Conservation (phyloP, 2,113 vertebrate genomes). For the Gasterosteus nipponicus region DNA sequence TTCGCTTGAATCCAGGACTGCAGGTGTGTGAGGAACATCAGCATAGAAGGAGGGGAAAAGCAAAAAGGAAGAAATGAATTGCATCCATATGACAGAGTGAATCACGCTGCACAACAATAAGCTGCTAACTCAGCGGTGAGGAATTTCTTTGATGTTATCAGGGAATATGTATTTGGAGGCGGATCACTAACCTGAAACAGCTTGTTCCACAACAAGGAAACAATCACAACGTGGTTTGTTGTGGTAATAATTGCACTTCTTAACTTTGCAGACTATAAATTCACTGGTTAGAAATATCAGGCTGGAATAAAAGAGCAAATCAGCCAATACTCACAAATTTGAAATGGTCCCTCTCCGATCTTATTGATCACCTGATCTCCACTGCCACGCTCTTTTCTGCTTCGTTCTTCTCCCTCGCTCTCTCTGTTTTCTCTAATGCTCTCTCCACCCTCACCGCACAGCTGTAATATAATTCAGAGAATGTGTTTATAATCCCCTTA, state of each 20-base stretch:
- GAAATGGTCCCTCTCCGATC: constrained; percentile 15
- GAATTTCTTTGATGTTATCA: constrained; percentile 48
- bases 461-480: constrained; percentile 51
- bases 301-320: constrained; percentile 29
- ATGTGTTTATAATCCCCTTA: constrained; percentile 18
- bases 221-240: neutral
- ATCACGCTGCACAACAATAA: constrained; percentile 35
- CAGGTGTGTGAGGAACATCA: constrained; percentile 22
- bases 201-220: constrained; percentile 8
- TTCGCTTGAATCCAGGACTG: constrained; percentile 10
- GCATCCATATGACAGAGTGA: constrained; percentile 27
- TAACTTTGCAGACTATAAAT: constrained; percentile 13
- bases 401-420: constrained; percentile 11
- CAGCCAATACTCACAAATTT: constrained; percentile 55
- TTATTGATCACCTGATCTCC: constrained; percentile 28
- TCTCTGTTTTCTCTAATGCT: constrained; percentile 7
- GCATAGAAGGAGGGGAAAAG: neutral
- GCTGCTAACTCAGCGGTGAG: constrained; percentile 50
- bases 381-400: constrained; percentile 3
- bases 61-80: constrained; percentile 15
- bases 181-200: constrained; percentile 19
- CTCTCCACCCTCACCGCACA: constrained; percentile 30
- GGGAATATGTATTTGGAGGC: constrained; percentile 28
- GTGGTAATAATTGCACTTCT: constrained; percentile 4
- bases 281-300: neutral